Evolutionary conservation across 2,888 invertebrate genomes (phyloP).

Genomic region (Nomada hirtipes): DNA sequence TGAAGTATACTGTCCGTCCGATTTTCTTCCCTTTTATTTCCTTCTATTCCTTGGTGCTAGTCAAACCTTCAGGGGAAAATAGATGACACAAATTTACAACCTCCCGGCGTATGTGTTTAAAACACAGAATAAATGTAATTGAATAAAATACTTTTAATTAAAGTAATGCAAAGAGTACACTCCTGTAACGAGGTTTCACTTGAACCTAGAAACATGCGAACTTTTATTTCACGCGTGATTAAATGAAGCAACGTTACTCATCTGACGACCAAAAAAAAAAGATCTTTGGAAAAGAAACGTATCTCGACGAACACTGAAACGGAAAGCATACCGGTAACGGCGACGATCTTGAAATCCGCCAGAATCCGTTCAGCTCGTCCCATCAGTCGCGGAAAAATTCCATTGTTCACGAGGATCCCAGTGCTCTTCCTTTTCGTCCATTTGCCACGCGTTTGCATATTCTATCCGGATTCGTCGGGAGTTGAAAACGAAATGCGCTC

Average conservation of each 20-base stretch:
- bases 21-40: neutral
- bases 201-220: too few species aligned
- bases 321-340: constrained; percentile 18
- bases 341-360: constrained; percentile 31
- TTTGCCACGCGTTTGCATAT: constrained; percentile 54
- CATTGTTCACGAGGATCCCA: constrained; percentile 45
- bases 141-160: too few species aligned
- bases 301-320: neutral
- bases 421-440: constrained; percentile 29
- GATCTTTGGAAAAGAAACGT: neutral
- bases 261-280: neutral
- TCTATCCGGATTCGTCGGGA: constrained; percentile 19
- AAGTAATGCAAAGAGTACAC: too few species aligned
- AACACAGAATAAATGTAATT: too few species aligned
- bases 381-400: constrained; percentile 42
- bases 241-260: too few species aligned
- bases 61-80: too few species aligned
- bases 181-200: too few species aligned
- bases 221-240: too few species aligned
- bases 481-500: constrained; percentile 17
- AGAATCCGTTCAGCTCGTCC: constrained; percentile 28
- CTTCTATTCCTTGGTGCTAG: too few species aligned
- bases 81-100: too few species aligned
- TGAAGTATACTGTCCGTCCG: neutral
- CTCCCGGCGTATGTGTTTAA: too few species aligned